Percentiles rank a stretch among this genome's conserved stretches.
Conservation (phyloP, 2,797 vertebrate species). For the Falco berigora region DNA sequence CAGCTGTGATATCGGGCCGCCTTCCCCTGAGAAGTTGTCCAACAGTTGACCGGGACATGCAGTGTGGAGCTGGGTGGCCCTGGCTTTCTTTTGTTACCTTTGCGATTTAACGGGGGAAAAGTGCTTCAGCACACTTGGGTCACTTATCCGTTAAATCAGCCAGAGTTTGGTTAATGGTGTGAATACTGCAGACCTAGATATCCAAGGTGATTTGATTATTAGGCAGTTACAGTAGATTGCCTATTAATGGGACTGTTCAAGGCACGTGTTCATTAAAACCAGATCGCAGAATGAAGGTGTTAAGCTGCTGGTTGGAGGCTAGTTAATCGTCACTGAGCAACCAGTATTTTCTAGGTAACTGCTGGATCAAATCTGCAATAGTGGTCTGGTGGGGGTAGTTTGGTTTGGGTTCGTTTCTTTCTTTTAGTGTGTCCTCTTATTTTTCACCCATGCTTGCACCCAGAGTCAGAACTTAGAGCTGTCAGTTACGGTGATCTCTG, state of each 20-base stretch:
- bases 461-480: not conserved
- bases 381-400: not conserved
- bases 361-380: not conserved
- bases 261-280: not conserved
- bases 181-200: not conserved
- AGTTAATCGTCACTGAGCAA: not conserved
- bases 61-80: not conserved
- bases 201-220: not conserved
- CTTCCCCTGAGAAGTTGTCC: not conserved
- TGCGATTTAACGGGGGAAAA: not conserved
- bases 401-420: not conserved
- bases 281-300: not conserved
- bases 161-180: not conserved
- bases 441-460: not conserved
- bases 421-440: not conserved
- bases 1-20: fast-evolving
- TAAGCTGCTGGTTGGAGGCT: not conserved
- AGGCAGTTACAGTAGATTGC: not conserved
- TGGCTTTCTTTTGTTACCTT: not conserved
- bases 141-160: not conserved
- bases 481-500: not conserved
- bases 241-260: not conserved
- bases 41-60: fast-evolving
- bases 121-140: not conserved
- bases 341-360: not conserved